A percentile compares a stretch with the other conserved stretches of the same genome.
Evolutionary conservation across 2,888 invertebrate genomes (phyloP).

Genomic region (Phortica magna): DNA sequence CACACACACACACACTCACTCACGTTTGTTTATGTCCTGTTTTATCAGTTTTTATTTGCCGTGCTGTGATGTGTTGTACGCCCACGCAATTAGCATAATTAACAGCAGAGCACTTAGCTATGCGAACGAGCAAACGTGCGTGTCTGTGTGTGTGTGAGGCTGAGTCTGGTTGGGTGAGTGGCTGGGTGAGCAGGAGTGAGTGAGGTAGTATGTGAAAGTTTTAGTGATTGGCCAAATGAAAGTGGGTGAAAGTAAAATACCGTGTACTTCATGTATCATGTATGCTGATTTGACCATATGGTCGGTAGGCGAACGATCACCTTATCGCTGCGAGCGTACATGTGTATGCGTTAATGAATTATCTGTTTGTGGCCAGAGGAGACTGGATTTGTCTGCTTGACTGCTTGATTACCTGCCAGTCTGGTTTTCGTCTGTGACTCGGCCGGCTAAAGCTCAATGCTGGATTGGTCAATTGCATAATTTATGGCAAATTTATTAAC

Average conservation of each 20-base stretch:
- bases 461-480: slow-evolving; percentile 23
- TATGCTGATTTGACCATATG: not conserved
- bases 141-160: not conserved
- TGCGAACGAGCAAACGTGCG: not conserved
- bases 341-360: not conserved
- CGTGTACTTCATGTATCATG: slow-evolving; percentile 4
- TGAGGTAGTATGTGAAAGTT: not conserved
- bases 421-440: not conserved
- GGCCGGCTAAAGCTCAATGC: not conserved
- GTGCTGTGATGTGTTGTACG: not conserved
- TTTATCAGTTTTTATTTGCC: not conserved
- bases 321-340: not conserved
- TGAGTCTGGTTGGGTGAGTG: not conserved
- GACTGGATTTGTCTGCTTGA: not conserved
- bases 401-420: not conserved
- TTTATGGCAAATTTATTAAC: slow-evolving; percentile 6
- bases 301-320: not conserved
- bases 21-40: not conserved
- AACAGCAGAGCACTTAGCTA: not conserved
- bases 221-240: not conserved
- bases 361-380: not conserved
- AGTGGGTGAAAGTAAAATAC: not conserved
- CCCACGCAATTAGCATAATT: slow-evolving; percentile 33
- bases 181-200: not conserved
- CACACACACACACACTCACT: not conserved